Base-by-base conservation (phyloP, 2,113 vertebrate genomes). In the Charina bottae region DNA sequence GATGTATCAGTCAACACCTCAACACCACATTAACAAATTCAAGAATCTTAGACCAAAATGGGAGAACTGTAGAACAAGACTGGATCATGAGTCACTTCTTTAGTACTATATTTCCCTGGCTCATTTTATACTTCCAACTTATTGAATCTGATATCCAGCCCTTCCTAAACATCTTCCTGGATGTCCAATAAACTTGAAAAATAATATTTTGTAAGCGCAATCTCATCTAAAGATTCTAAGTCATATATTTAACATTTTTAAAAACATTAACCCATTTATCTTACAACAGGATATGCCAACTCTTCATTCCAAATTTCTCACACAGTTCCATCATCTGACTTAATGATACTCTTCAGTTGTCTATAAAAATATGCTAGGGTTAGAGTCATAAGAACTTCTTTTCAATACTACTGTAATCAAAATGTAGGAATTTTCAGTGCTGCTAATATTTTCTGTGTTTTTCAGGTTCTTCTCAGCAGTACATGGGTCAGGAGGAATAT, bases 401-500 rank as follows among this genome's bases (percentile, higher is more conserved):
- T 78, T 7, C 33, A 37, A 21, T 7, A 37, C 33, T 9, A 42
- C 3, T 2, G 42, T 42, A 78, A 42, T 21, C 72, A n/a, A 33
- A 37, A 42, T 42, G 33, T 37, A 42, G 17, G 72, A 21, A 42
- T 42, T 37, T 78, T 78, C 33, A 78, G 0, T 21, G 72, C 72
- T 3, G 72, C 72, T 42, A 33, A 9, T 37, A 19, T 37, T 94
- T 53, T 88, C 46, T 55, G 60, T 83, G 60, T 23, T 89, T 97
- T 96, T 59, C 97, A 99, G 99, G 99, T 96, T 98, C 99, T 92
- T 98, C 98, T 7, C 98, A 98, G 97, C 99, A 99, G 98, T 99
- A 98, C 97, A 97, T 98, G 97, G 98, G 98, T 93, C 98, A 99
- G 96, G 99, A 99, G n/a, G 99, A 99, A 90, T 99, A 99, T 97